These are phyloP conservation scores for Rhinolophus sinicus DNA, from an alignment of 2,113 vertebrate genomes.

Conservation along the genomic window DNA sequence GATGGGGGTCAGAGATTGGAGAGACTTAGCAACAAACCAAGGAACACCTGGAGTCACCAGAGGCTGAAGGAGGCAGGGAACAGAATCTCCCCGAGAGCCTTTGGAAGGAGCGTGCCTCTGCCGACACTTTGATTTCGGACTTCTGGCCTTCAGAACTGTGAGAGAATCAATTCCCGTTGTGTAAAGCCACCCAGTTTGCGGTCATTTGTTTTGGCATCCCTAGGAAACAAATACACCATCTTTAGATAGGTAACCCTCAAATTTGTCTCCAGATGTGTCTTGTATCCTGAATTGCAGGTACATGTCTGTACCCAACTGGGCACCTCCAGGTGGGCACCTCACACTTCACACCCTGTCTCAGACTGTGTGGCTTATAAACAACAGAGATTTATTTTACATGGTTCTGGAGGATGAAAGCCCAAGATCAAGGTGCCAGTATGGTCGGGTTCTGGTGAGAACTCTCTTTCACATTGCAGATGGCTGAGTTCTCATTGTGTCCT, in stretches of 20 bases:
- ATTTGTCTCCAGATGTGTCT: background rate
- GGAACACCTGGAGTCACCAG: background rate
- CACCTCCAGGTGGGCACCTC: background rate
- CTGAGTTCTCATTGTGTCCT: background rate
- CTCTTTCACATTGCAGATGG: background rate
- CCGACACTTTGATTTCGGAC: background rate
- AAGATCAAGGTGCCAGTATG: background rate
- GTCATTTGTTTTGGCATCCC: background rate
- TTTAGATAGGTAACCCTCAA: background rate
- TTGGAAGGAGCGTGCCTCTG: background rate
- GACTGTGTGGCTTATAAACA: background rate
- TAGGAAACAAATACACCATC: background rate
- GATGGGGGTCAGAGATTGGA: background rate
- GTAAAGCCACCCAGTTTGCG: background rate
- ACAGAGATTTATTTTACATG: background rate
- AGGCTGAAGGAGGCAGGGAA: background rate
- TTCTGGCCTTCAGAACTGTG: background rate
- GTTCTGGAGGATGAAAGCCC: background rate
- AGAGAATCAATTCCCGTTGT: background rate
- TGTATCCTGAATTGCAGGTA: background rate
- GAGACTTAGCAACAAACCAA: too few relatives aligned
- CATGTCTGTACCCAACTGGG: background rate
- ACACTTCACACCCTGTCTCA: background rate
- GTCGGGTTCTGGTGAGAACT: background rate
- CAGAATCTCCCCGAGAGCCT: background rate